Evolutionary conservation across 2,797 vertebrate species (phyloP).

Genomic region (Cossypha heuglini): DNA sequence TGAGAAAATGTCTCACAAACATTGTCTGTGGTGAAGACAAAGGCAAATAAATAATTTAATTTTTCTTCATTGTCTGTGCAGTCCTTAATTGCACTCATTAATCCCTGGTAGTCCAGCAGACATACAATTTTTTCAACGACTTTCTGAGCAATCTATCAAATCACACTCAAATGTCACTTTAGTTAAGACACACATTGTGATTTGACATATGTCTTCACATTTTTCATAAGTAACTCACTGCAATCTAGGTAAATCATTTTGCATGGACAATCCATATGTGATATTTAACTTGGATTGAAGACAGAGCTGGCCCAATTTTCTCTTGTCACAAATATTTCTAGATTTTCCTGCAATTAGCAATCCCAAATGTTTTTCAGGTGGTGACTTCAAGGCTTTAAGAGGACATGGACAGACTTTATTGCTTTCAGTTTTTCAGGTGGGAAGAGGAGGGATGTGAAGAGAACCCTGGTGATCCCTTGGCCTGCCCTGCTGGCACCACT

Average conservation of each 20-base stretch:
- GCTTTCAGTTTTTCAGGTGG: neutral
- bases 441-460: neutral
- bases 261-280: neutral
- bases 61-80: constrained; percentile 18
- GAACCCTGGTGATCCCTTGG: neutral
- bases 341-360: neutral
- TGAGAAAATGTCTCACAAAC: constrained; percentile 3
- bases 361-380: neutral
- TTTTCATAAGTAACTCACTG: constrained; percentile 24
- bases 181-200: constrained; percentile 5
- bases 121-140: neutral
- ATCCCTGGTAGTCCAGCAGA: constrained; percentile 30
- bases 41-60: constrained; percentile 31
- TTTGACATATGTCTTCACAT: constrained; percentile 25
- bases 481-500: neutral
- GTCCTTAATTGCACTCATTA: constrained; percentile 58
- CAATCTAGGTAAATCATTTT: neutral
- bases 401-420: neutral
- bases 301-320: neutral
- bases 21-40: neutral
- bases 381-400: neutral
- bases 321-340: neutral
- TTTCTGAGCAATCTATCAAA: constrained; percentile 53
- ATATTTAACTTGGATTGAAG: neutral
- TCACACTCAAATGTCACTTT: neutral